These are phyloP conservation scores for Corythaeola cristata DNA, from an alignment of 2,113 vertebrate species.

Conservation along the genomic window DNA sequence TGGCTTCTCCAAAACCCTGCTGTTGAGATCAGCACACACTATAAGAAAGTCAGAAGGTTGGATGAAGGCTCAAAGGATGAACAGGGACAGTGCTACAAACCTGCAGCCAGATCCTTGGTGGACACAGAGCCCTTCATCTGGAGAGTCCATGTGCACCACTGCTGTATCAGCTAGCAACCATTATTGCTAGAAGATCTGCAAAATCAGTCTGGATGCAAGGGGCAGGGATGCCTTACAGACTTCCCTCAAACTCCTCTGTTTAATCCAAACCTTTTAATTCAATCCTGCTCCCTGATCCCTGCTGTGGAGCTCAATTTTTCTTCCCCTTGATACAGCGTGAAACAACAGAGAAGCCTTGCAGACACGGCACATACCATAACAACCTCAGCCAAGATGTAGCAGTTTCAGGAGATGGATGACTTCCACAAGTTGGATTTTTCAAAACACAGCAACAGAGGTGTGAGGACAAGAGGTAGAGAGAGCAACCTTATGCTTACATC, in stretches of 20 bases:
- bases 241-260: not conserved
- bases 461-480: not conserved
- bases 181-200: not conserved
- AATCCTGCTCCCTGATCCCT: not conserved
- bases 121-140: not conserved
- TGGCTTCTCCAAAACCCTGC: not conserved
- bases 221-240: not conserved
- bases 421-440: not conserved
- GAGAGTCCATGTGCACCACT: accelerated
- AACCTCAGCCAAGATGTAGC: not conserved
- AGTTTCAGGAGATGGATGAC: not conserved
- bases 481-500: not conserved
- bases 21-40: not conserved
- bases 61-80: not conserved
- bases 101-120: not conserved
- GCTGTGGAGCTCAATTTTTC: not conserved
- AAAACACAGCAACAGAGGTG: not conserved
- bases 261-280: not conserved
- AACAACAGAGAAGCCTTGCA: not conserved
- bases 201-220: not conserved
- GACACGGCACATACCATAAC: not conserved
- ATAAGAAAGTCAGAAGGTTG: not conserved
- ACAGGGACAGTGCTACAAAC: not conserved
- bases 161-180: accelerated
- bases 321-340: not conserved